Evolutionary conservation across 2,797 vertebrate genomes (phyloP), one percentile per base, ranked within the genome.

Genomic region (Microchirus variegatus): DNA sequence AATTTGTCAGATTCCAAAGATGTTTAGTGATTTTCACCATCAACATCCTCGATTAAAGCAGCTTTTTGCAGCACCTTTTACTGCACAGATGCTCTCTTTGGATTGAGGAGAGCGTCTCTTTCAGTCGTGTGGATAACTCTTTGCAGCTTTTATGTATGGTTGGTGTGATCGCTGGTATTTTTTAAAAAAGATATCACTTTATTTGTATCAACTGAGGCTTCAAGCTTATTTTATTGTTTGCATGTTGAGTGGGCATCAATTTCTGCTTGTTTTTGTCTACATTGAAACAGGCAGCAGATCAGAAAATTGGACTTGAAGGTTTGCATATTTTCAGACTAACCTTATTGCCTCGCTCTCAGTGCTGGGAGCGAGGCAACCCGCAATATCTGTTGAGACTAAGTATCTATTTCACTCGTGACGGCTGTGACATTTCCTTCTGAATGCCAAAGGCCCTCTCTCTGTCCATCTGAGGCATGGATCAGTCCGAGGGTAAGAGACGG

Each of bases 371-470:
- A 59, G 35, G 57, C 49, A 49, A 31, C 6, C 59, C 55, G 19
- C 26, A 12, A 6, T 55, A 36, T 59, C 67, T 53, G 48, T 19
- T 40, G 51, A 71, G 37, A 41, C 55, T 52, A 47, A 73, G 71
- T 72, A 79, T 87, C 71, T 66, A 59, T 87, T 81, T 82, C 81
- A 79, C 41, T 53, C 13, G 42, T 63, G 69, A 78, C 45, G 31
- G 61, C 76, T 46, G 66, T 89, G 86, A 80, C 81, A 87, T 90
- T 88, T 87, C 18, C 67, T 46, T 75, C 59, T 69, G 71, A 83
- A 87, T 83, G 81, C 70, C 78, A 80, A 56, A 70, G 69, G 73
- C 70, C 67, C n/a, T 53, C 51, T 11, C 43, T 65, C 51, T 14
- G 26, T 70, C 63, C 68, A 65, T 43, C 62, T 54, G 69, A 76